Percentiles rank a stretch among this genome's conserved stretches.
Evolutionary conservation across 1,140 invertebrate genomes (phyloP).

Genomic region (Drosophila simulans): DNA sequence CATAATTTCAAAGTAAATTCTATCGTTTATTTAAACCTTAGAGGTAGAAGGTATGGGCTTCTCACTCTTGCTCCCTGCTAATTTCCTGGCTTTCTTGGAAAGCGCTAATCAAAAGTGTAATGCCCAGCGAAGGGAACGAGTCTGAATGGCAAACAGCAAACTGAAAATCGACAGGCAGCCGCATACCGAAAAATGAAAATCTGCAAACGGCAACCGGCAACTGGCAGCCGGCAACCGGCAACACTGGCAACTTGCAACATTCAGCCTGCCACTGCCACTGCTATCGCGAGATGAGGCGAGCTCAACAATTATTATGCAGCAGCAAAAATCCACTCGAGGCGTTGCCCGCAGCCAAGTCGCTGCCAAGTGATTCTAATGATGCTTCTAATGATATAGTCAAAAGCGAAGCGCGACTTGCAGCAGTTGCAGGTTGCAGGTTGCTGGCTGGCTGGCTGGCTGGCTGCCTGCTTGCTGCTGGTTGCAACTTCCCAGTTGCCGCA

Average conservation of each 20-base stretch:
- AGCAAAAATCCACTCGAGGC: conserved; percentile 77
- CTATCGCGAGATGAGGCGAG: conserved; percentile 33
- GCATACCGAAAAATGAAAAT: conserved; percentile 4
- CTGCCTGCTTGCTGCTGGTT: conserved; percentile 3
- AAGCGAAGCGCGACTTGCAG: conserved; percentile 62
- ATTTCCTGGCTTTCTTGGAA: conserved; percentile 62
- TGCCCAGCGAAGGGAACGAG: conserved; percentile 49
- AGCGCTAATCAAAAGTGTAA: conserved; percentile 74
- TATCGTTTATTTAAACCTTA: conserved; percentile 7
- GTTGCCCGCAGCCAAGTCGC: conserved; percentile 73
- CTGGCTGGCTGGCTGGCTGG: conserved; percentile 2
- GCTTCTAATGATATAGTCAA: conserved; percentile 83
- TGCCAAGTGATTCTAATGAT: conserved; percentile 83
- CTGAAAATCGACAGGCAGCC: conserved; percentile 49
- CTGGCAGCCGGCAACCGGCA: conserved; percentile 28
- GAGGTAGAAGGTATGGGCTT: neutral
- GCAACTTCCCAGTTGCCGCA: conserved; percentile 14
- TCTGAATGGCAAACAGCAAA: conserved; percentile 58
- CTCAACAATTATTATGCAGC: conserved; percentile 67
- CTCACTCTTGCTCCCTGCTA: conserved; percentile 33
- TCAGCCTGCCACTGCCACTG: conserved; percentile 17
- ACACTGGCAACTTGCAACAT: conserved; percentile 31
- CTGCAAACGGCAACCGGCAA: conserved; percentile 23
- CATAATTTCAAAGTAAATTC: conserved; percentile 1
- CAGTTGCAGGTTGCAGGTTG: conserved; percentile 14